Conservation (phyloP, 1,140 invertebrate genomes). For the Pteromalus puparum region DNA sequence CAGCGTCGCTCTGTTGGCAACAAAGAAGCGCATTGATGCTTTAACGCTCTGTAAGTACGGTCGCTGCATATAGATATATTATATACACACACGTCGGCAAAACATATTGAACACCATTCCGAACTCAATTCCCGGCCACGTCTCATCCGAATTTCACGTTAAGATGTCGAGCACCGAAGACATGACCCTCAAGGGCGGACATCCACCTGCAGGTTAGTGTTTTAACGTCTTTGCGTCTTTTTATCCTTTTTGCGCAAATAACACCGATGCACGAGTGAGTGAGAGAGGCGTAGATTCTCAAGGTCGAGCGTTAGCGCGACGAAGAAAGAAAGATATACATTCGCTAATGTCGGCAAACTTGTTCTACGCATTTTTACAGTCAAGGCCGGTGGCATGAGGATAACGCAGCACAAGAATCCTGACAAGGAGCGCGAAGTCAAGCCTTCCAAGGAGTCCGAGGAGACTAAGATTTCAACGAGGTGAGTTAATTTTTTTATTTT, state of each 20-base stretch:
- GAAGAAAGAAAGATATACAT: slow-evolving; percentile 35
- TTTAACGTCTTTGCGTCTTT: background rate
- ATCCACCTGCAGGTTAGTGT: slow-evolving; percentile 88
- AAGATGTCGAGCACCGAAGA: slow-evolving; percentile 78
- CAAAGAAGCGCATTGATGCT: slow-evolving; percentile 9
- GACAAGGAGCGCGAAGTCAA: slow-evolving; percentile 79
- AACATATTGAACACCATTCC: slow-evolving; percentile 37
- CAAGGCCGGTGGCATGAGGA: slow-evolving; percentile 94
- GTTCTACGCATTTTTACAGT: slow-evolving; percentile 76
- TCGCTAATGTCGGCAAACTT: slow-evolving; percentile 46
- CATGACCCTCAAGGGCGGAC: slow-evolving; percentile 84
- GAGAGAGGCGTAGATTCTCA: slow-evolving; percentile 41
- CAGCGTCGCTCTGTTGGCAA: slow-evolving; percentile 32
- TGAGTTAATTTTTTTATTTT: slow-evolving; percentile 44
- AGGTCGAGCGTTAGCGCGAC: slow-evolving; percentile 47
- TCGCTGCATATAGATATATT: background rate
- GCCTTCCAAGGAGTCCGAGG: slow-evolving; percentile 67
- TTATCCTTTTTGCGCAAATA: background rate
- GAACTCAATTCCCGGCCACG: background rate
- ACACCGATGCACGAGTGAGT: background rate
- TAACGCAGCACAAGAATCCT: slow-evolving; percentile 89
- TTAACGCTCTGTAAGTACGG: background rate
- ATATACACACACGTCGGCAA: slow-evolving; percentile 9
- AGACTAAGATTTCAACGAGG: slow-evolving; percentile 69
- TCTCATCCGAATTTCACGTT: background rate